phyloP scores from a whole-genome alignment of 2,113 vertebrate species.

The Nycticryphes semicollaris region DNA sequence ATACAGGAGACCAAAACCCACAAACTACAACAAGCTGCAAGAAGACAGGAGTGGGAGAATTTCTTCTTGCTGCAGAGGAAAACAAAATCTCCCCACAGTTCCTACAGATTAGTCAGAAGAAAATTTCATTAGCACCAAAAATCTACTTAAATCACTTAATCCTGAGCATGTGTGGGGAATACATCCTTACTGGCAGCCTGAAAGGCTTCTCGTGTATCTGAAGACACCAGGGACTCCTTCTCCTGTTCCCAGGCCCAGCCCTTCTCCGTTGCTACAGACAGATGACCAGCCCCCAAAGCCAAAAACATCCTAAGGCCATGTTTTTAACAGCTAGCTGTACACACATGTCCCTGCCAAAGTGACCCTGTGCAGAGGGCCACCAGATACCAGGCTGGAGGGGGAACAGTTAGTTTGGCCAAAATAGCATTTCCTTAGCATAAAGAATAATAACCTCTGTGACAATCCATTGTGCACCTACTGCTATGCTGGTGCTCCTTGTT shows the following conservation, averaged over 20 bases:
- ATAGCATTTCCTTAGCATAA: rapidly evolving
- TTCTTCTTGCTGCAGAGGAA: background rate
- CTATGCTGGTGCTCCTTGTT: background rate
- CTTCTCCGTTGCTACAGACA: background rate
- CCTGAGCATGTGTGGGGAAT: background rate
- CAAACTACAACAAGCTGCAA: background rate
- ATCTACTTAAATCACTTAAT: background rate
- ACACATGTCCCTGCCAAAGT: background rate
- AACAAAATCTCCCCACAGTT: background rate
- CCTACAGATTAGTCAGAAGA: background rate
- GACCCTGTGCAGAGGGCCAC: background rate
- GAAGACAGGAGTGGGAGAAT: background rate
- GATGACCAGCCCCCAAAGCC: background rate
- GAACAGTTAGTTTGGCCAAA: background rate
- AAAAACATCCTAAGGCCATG: background rate
- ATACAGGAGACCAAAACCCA: background rate
- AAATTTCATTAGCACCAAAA: background rate
- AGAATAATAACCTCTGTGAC: background rate
- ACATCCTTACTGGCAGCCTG: background rate
- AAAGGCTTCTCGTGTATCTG: background rate
- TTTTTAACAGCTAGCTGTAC: background rate
- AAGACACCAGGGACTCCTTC: background rate
- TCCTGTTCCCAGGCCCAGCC: background rate
- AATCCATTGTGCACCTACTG: background rate
- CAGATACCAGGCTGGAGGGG: background rate